Conservation (phyloP, 2,797 vertebrate species). For the Clarias laeviceps region DNA sequence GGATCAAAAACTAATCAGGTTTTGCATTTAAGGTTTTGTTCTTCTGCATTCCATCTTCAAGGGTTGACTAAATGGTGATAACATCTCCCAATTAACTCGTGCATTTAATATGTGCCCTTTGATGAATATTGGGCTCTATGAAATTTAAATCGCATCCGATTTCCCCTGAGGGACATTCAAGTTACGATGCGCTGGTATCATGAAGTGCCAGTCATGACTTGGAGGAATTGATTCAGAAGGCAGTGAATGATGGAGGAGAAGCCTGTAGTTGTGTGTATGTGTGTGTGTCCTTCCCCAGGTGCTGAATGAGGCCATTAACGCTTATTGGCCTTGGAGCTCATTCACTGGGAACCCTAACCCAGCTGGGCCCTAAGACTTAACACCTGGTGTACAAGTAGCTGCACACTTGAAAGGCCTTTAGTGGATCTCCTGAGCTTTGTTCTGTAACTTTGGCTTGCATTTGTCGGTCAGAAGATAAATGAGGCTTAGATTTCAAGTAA, state of each 20-base stretch:
- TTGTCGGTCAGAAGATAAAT: not conserved
- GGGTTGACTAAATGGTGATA: conserved; percentile 1
- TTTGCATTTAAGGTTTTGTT: not conserved
- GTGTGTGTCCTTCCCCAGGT: conserved; percentile 54
- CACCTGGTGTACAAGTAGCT: conserved; percentile 53
- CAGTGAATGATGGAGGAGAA: conserved; percentile 33
- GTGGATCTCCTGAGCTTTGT: not conserved
- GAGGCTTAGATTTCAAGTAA: conserved; percentile 15
- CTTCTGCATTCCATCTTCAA: not conserved
- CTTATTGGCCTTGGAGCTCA: conserved; percentile 59
- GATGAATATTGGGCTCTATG: conserved; percentile 42
- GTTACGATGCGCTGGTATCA: conserved; percentile 19
- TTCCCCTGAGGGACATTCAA: conserved; percentile 43
- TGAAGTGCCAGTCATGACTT: conserved; percentile 33
- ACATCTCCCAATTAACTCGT: conserved; percentile 19
- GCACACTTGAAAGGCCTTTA: conserved; percentile 10
- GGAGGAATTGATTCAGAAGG: conserved; percentile 22
- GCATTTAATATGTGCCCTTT: conserved; percentile 23
- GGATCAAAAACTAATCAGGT: not conserved
- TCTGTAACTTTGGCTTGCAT: not conserved
- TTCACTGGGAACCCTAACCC: conserved; percentile 59
- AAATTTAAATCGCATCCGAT: conserved; percentile 26
- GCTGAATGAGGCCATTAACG: conserved; percentile 67
- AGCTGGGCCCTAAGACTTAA: conserved; percentile 61
- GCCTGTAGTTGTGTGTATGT: conserved; percentile 1